These are phyloP conservation scores for Terrapene triunguis DNA, from an alignment of 2,113 vertebrate genomes.

Conservation along the genomic window DNA sequence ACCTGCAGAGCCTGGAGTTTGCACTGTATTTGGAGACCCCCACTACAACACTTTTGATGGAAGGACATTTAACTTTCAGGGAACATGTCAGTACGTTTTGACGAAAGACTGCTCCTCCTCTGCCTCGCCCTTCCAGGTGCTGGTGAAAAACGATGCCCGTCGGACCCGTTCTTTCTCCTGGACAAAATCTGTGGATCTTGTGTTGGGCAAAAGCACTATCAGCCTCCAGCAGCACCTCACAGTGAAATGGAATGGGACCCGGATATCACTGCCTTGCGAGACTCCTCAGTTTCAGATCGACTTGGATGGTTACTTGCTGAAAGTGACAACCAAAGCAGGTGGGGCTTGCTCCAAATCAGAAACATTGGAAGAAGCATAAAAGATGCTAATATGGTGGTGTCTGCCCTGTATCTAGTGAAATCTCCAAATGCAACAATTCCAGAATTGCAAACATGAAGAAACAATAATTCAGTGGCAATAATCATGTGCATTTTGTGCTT, in stretches of 20 bases:
- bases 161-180: constrained; percentile 96
- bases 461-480: neutral
- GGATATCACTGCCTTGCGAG: constrained; percentile 91
- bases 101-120: constrained; percentile 93
- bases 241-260: constrained; percentile 93
- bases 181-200: constrained; percentile 96
- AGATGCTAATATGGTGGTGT: neutral
- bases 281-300: constrained; percentile 90
- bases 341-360: constrained; percentile 16
- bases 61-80: constrained; percentile 99
- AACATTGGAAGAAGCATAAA: neutral
- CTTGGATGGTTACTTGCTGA: constrained; percentile 96
- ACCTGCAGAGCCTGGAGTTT: constrained; percentile 94
- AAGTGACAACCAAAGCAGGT: constrained; percentile 95
- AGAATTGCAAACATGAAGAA: neutral
- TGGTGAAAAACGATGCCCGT: constrained; percentile 97
- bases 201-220: constrained; percentile 84
- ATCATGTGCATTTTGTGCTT: neutral
- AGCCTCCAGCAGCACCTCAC: constrained; percentile 97
- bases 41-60: constrained; percentile 99
- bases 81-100: constrained; percentile 97
- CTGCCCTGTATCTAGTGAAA: neutral
- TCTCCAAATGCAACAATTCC: neutral
- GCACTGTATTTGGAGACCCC: constrained; percentile 98
- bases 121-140: constrained; percentile 91